Evolutionary conservation across 2,113 vertebrate species (phyloP).

Genomic region (Blennius ocellaris): DNA sequence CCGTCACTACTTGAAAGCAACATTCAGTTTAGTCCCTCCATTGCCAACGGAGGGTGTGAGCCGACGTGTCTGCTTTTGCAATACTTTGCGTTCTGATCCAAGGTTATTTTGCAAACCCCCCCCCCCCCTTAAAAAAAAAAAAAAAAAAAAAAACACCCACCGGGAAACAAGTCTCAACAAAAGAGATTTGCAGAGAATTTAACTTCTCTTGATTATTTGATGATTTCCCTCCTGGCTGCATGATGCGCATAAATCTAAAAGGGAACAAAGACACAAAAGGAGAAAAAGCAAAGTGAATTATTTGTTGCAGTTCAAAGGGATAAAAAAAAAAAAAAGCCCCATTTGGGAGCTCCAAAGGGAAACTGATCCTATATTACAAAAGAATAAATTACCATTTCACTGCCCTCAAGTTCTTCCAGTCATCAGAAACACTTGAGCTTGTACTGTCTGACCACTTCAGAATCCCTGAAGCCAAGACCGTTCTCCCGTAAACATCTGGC

Average conservation of each 20-base stretch:
- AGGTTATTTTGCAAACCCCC: neutral
- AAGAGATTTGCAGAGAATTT: neutral
- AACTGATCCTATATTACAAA: neutral
- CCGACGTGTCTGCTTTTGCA: neutral
- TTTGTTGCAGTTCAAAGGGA: neutral
- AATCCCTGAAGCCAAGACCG: slow-evolving; percentile 32
- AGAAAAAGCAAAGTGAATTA: neutral
- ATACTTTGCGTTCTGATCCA: neutral
- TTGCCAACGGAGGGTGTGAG: slow-evolving; percentile 21
- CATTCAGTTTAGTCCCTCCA: neutral
- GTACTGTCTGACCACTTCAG: slow-evolving; percentile 23
- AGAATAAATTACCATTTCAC: slow-evolving; percentile 2
- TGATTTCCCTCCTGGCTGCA: neutral
- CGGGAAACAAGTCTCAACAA: neutral
- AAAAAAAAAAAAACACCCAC: too few relatives aligned
- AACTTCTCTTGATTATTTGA: neutral
- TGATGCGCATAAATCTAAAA: neutral
- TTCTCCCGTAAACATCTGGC: slow-evolving; percentile 71
- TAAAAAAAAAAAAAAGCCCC: too few relatives aligned
- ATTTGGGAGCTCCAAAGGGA: neutral
- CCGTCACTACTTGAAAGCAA: neutral
- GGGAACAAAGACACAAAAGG: neutral
- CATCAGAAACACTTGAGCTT: slow-evolving; percentile 61
- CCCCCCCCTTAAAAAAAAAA: neutral
- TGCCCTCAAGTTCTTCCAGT: slow-evolving; percentile 19